phyloP scores from a whole-genome alignment of 2,797 vertebrate species.

The Crossoptilon crossoptilon region DNA sequence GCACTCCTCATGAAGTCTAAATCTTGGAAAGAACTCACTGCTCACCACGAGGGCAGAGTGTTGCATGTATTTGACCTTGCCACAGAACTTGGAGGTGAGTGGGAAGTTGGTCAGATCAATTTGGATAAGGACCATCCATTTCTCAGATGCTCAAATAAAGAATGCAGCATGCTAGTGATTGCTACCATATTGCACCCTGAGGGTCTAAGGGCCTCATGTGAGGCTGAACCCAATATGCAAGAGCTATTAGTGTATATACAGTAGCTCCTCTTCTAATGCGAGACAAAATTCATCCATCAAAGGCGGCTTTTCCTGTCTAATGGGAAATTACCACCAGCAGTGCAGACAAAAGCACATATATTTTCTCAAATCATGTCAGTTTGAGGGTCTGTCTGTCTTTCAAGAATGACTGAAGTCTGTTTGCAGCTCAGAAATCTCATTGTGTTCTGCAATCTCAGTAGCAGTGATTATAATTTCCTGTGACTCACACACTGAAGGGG shows the following conservation, averaged over 20 bases:
- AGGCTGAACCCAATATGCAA: constrained; percentile 17
- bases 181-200: not conserved
- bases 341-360: constrained; percentile 64
- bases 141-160: constrained; percentile 8
- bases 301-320: constrained; percentile 57
- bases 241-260: constrained; percentile 61
- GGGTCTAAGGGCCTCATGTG: not conserved
- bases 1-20: not conserved
- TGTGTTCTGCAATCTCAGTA: constrained; percentile 40
- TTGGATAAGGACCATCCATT: not conserved
- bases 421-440: constrained; percentile 62
- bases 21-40: not conserved
- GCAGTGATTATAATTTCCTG: constrained; percentile 57
- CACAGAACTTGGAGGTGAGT: constrained; percentile 50
- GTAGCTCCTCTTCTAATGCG: constrained; percentile 57
- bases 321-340: constrained; percentile 61
- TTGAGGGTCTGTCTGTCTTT: constrained; percentile 55
- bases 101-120: not conserved
- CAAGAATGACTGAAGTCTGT: constrained; percentile 57
- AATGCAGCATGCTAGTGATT: not conserved
- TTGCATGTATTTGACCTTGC: not conserved
- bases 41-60: not conserved
- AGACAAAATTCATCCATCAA: constrained; percentile 67
- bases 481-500: constrained; percentile 18
- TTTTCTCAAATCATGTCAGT: constrained; percentile 42